phyloP scores from a whole-genome alignment of 2,113 vertebrate genomes.

The Accipiter virgatus region DNA sequence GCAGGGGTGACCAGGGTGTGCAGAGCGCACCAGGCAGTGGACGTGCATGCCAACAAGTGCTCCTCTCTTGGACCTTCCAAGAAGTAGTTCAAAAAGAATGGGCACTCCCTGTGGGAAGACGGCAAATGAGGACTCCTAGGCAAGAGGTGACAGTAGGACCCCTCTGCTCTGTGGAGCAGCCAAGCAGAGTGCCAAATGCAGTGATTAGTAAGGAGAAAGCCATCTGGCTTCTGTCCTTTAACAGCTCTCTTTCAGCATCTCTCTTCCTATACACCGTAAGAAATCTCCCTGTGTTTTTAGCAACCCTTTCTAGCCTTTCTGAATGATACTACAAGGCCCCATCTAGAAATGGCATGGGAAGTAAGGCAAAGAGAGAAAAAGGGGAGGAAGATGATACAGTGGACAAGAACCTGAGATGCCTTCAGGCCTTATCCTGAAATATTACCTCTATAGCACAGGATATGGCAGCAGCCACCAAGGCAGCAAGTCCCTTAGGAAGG shows the following conservation, averaged over 20 bases:
- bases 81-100: neutral
- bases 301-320: neutral
- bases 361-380: neutral
- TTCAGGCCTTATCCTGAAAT: neutral
- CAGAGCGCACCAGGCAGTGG: neutral
- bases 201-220: neutral
- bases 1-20: neutral
- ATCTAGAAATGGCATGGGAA: neutral
- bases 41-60: fast-evolving
- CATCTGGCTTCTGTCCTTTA: neutral
- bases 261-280: neutral
- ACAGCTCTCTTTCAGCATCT: neutral
- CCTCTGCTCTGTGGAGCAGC: neutral
- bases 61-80: neutral
- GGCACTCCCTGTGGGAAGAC: neutral
- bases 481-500: neutral
- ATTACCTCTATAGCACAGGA: fast-evolving
- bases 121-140: neutral
- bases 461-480: neutral
- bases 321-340: neutral
- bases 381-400: neutral
- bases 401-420: neutral
- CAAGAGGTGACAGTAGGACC: neutral
- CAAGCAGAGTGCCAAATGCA: neutral
- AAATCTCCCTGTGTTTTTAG: neutral